A percentile compares a stretch with the other conserved stretches of the same genome.
These are phyloP conservation scores for Pseudomyrmex flavicornis DNA, from an alignment of 1,140 invertebrate species.

Conservation along the genomic window DNA sequence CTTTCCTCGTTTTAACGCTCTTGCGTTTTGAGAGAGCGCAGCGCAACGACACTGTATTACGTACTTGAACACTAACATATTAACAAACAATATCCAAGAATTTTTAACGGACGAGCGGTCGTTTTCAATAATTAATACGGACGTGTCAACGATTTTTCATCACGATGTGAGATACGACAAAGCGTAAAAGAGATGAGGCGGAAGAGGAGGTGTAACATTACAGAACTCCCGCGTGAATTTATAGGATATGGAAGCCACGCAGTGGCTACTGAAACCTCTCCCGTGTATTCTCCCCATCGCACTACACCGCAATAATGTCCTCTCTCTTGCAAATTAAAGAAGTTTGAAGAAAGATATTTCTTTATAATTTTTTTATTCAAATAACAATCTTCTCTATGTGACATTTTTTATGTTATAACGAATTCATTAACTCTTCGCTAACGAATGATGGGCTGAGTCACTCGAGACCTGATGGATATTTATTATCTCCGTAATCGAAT, in stretches of 20 bases:
- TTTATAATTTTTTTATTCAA: too few relatives aligned
- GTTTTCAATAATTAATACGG: slow-evolving; percentile 61
- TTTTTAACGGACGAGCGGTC: slow-evolving; percentile 3
- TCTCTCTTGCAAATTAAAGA: not conserved
- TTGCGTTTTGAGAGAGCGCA: slow-evolving; percentile 24
- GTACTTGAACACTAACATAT: not conserved
- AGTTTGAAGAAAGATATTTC: not conserved
- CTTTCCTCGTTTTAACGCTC: slow-evolving; percentile 34
- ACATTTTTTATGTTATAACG: too few relatives aligned
- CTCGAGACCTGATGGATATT: not conserved
- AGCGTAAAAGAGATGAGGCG: slow-evolving; percentile 18
- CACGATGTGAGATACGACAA: slow-evolving; percentile 56
- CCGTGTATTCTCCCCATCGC: slow-evolving; percentile 50
- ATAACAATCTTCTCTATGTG: too few relatives aligned
- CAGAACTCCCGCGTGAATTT: slow-evolving; percentile 65
- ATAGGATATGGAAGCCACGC: slow-evolving; percentile 70
- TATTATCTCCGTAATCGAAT: not conserved
- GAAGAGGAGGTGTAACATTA: slow-evolving; percentile 69
- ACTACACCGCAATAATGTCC: not conserved
- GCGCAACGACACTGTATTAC: not conserved
- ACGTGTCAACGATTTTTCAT: slow-evolving; percentile 40
- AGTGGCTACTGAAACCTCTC: slow-evolving; percentile 71
- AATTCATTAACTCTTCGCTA: too few relatives aligned
- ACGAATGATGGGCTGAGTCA: too few relatives aligned
- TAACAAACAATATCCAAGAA: not conserved